phyloP scores from a whole-genome alignment of 2,888 invertebrate genomes.

The Diplolepis rosae region DNA sequence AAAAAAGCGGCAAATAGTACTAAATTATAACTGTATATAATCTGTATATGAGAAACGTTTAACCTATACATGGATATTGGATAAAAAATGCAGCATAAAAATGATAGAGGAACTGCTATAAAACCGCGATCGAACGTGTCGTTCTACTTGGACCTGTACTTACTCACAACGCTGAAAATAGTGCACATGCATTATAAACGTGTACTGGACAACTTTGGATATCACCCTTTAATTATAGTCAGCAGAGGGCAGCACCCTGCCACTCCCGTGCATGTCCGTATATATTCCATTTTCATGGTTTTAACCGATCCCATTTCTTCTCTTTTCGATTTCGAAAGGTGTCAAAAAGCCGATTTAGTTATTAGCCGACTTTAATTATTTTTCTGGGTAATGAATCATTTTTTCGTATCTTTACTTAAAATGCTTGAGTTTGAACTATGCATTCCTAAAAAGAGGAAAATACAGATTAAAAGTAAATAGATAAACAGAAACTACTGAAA shows the following conservation, averaged over 20 bases:
- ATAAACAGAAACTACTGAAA: no score
- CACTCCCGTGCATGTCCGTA: conserved; percentile 57
- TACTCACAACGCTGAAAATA: conserved; percentile 59
- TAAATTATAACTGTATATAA: no score
- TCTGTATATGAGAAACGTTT: no score
- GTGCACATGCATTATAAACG: conserved; percentile 68
- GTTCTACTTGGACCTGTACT: conserved; percentile 23
- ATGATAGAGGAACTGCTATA: conserved; percentile 19
- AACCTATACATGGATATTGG: no score
- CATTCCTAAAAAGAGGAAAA: no score
- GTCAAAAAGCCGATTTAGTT: neutral
- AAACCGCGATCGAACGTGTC: conserved; percentile 46
- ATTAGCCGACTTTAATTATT: conserved; percentile 3
- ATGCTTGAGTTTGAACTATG: no score
- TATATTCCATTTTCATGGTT: conserved; percentile 52
- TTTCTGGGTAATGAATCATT: no score
- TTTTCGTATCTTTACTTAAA: no score
- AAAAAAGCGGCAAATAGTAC: no score
- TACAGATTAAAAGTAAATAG: no score
- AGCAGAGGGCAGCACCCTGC: conserved; percentile 64
- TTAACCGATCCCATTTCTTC: conserved; percentile 48
- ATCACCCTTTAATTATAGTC: conserved; percentile 66
- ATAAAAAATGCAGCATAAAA: no score
- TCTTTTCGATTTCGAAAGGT: conserved; percentile 10
- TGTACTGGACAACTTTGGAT: conserved; percentile 65